Evolutionary conservation across 2,888 invertebrate genomes (phyloP), one percentile per base, ranked within the genome.

Genomic region (Pollenia angustigena): DNA sequence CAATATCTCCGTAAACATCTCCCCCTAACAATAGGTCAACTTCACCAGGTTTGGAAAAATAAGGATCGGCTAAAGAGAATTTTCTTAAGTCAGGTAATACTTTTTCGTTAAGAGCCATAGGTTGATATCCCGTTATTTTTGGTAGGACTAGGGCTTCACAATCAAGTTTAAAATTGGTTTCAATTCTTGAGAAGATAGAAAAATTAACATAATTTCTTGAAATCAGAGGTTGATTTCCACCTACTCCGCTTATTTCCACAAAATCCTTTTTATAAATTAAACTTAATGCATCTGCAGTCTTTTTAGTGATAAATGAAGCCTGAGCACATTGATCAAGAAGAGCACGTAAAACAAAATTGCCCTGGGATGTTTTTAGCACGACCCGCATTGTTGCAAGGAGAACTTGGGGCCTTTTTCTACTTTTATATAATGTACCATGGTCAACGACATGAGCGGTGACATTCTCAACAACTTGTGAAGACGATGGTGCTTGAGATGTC

Each of bases 361-460:
- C 68, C n/a, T 32, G 68, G 8, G 68, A 10, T 48, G 68, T 50
- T 48, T 50, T 50, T 32, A 50, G 1, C 6, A 68, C 48, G 32
- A 68, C 68, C 32, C 68, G 68, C 50, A 68, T 23, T 11, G 40
- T 68, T 32, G 68, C 68, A 14, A 68, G 68, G 1, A 50, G 68
- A 68, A 68, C 68, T 68, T 68, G 68, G 12, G 68, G 68, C 50
- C 48, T 50, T 68, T 68, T 50, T 50, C 60, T 68, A 6, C 32
- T n/a, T 18, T 6, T 23, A 46, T 12, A 66, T 46, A 14, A 23
- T 66, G 9, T 48, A 68, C 50, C 14, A 50, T 68, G 12, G n/a
- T 68, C 68, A 42, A 14, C 40, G n/a, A 68, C 40, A 68, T 50
- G 68, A n/a, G 68, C 68, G 6, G 50, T 40, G n/a, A 66, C 48